Base-by-base conservation (phyloP, 2,888 invertebrate genomes). In the Pilophorus perplexus region DNA sequence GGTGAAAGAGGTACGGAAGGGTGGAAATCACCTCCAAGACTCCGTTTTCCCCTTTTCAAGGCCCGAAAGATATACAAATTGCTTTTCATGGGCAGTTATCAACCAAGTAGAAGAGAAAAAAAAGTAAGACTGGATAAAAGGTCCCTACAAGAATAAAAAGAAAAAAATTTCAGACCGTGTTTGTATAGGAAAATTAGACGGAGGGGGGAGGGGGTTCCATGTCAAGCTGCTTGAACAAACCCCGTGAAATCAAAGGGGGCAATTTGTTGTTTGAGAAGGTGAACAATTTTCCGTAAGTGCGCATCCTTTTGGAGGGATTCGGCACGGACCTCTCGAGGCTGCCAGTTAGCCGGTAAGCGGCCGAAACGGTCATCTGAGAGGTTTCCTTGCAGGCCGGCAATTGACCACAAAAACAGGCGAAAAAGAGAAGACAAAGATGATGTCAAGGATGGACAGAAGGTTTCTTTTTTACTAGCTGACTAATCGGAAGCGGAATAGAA, bases 201-300 rank as follows among this genome's bases (percentile, higher is more conserved):
- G n/a, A 25, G 14, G 46, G 42, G 3, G 42, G 46, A 25, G 46
- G 25, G 25, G 46, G 12, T 12, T 25, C 46, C 46, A 14, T 46
- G 46, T 23, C 46, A 46, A 46, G 46, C 46, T n/a, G 46, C 12
- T 23, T 46, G 46, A 23, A 46, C 46, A 46, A 46, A 46, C 46
- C 46, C 46, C 46, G 46, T 46, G 46, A 46, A 46, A 46, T 46
- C 46, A 25, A 22, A 22, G 46, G 46, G 22, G 25, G 46, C 46
- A 46, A 46, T 46, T 46, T 46, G 12, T 25, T n/a, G n/a, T 20
- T 44, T 44, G 46, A 25, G 46, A 46, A 46, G 46, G 46, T 22
- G 46, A 46, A 46, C 46, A 46, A 46, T 46, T 46, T 46, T 46
- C 46, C 22, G 46, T 46, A 46, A 46, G 46, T 46, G n/a, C n/a